Base-by-base conservation (phyloP, 2,113 vertebrate genomes). In the Leucoraja erinaceus region DNA sequence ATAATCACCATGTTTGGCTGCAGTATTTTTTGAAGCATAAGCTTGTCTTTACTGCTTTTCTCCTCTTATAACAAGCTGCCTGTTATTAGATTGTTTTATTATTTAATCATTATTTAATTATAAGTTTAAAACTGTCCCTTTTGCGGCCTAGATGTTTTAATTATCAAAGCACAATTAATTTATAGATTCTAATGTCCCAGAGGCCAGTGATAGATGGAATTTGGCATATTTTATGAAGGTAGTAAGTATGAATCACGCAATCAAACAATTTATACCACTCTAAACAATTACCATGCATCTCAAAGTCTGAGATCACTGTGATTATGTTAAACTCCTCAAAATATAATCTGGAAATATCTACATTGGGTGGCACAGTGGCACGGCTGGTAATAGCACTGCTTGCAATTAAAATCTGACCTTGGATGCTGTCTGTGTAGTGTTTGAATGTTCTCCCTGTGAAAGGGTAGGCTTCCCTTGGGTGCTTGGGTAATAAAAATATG, bases 1-100 rank as follows among this genome's bases (percentile, higher is more conserved):
- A 61, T 59, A 84, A 84, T 84, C 81, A 84, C 56, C 25, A 59
- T 12, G 8, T 84, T 84, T 84, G 81, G 54, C 81, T 84, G 81
- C 56, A 84, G 59, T 28, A n/a, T 11, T n/a, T 54, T n/a, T n/a
- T 84, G 22, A 20, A 84, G 22, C 54, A 84, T 59, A 84, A 59
- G 81, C 54, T 84, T 84, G 81, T 61, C 47, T 28, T 83, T 47
- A 56, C 22, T 3, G 0, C 56, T 59, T 84, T 84, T 28, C 54
- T 59, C 3, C 54, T 84, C 18, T 7, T 83, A 47, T 47, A 0
- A 47, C 77, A 56, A 56, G 7, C 47, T 83, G 47, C 79, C 79
- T 83, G 79, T 33, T 20, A 90, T 70, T 31, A 33, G 61, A 31
- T 66, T 0, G 4, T 33, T 90, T 63, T 3, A 90, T 90, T 70